These are phyloP conservation scores for Muntiacus muntjak DNA, from an alignment of 2,113 vertebrate species.

Conservation along the genomic window DNA sequence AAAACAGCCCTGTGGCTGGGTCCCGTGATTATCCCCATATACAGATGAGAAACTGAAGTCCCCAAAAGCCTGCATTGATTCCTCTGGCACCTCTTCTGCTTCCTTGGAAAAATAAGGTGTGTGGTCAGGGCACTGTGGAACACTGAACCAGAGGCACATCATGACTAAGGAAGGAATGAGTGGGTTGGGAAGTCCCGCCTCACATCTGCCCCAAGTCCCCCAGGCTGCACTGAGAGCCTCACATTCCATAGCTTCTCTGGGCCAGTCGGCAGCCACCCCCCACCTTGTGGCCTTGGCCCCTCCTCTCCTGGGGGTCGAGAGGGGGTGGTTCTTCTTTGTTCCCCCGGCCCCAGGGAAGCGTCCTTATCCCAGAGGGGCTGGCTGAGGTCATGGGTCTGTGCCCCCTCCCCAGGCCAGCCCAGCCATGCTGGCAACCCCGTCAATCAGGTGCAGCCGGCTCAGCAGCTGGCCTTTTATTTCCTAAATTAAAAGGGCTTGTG, in stretches of 20 bases:
- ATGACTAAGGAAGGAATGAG: not conserved
- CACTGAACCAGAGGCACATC: not conserved
- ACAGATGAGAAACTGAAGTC: not conserved
- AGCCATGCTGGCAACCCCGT: slow-evolving; percentile 35
- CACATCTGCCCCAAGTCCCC: not conserved
- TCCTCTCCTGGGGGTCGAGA: not conserved
- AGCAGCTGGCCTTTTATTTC: slow-evolving; percentile 68
- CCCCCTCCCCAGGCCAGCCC: slow-evolving; percentile 16
- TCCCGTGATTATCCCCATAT: not conserved
- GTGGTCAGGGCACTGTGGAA: not conserved
- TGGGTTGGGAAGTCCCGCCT: slow-evolving; percentile 32
- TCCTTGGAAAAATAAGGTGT: not conserved
- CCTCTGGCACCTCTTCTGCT: not conserved
- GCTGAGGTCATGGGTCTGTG: slow-evolving; percentile 53
- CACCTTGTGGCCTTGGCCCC: not conserved
- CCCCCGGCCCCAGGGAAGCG: not conserved
- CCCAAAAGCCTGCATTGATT: not conserved
- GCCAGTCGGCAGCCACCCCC: not conserved
- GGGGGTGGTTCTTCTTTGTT: slow-evolving; percentile 41
- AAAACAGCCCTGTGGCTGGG: not conserved
- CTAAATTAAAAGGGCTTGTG: slow-evolving; percentile 76
- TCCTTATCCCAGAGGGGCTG: not conserved
- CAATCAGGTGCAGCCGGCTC: slow-evolving; percentile 60
- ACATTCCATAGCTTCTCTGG: slow-evolving; percentile 45
- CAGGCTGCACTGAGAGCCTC: not conserved